A percentile compares a stretch with the other conserved stretches of the same genome.
Evolutionary conservation across 2,113 vertebrate genomes (phyloP).

Genomic region (Pandion haliaetus): DNA sequence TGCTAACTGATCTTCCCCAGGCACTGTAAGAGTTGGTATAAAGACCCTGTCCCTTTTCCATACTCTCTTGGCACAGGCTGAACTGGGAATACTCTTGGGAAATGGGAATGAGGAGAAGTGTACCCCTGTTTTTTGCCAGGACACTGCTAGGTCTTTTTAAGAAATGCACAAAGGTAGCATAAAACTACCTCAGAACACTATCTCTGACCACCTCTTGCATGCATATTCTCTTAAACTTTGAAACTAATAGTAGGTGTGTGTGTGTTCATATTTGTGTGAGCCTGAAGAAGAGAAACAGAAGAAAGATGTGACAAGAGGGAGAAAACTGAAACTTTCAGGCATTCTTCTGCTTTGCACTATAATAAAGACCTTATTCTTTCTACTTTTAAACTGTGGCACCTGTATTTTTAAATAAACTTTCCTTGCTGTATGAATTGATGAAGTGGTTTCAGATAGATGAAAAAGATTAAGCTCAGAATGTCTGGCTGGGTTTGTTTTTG

Average conservation of each 20-base stretch:
- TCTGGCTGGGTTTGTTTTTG: accelerated
- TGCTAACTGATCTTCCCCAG: neutral
- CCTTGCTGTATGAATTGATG: neutral
- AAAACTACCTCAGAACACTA: neutral
- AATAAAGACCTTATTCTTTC: neutral
- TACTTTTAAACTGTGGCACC: neutral
- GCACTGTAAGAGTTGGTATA: neutral
- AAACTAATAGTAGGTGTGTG: accelerated
- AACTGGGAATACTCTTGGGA: neutral
- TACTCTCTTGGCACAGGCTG: neutral
- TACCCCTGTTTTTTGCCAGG: neutral
- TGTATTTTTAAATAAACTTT: neutral
- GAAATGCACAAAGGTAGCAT: neutral
- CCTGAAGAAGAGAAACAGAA: neutral
- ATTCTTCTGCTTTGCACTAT: neutral
- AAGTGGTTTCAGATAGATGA: neutral
- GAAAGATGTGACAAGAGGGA: neutral
- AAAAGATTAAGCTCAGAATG: neutral
- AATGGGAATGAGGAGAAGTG: neutral
- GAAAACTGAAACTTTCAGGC: neutral
- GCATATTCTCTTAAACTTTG: neutral
- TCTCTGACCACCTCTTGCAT: neutral
- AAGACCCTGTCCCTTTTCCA: neutral
- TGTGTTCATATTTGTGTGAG: neutral
- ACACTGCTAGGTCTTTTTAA: neutral